Base-by-base conservation (phyloP, 2,797 vertebrate species). In the Chelmon rostratus region DNA sequence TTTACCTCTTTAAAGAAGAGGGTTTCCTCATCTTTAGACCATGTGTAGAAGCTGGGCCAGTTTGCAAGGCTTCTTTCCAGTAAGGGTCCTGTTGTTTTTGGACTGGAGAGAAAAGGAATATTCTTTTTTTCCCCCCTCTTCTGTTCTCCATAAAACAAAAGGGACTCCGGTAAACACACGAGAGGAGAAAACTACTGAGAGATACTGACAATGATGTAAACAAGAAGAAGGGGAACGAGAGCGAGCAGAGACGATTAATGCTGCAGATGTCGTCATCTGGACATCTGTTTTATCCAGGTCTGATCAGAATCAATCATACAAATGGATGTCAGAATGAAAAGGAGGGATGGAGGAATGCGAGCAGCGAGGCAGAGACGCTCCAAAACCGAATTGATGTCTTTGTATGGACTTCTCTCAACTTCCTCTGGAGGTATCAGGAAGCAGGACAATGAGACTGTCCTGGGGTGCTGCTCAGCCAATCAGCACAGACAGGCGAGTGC, bases 1-100 rank as follows among this genome's bases (percentile, higher is more conserved):
- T 75, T 82, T 84, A 33, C 37, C 49, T 75, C 49, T 71, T 54
- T 40, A 35, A 79, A 68, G 63, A 75, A 70, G 61, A 62, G 61
- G 21, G 23, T 80, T 85, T 74, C 73, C 74, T 87, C 89, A 85
- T 89, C 76, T 91, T 89, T 83, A 71, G 83, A 89, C 88, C 91
- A 90, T 76, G 68, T 89, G 90, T 75, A 78, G 44, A 81, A 76
- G 42, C 54, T 68, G 47, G 71, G 76, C 67, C 66, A 69, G 68
- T 79, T 63, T 62, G 64, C 3, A 19, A 74, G 44, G 65, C 21
- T 61, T 47, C 25, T 52, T 92, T 88, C 83, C 84, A 81, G 77
- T 76, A 84, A 90, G 61, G 38, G 53, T 61, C 37, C 58, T 90
- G 90, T 89, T 93, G 85, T 86, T 92, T 78, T 87, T 91, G 90